Conservation (phyloP, 2,888 invertebrate species). For the Branchipolynoe longqiensis region DNA sequence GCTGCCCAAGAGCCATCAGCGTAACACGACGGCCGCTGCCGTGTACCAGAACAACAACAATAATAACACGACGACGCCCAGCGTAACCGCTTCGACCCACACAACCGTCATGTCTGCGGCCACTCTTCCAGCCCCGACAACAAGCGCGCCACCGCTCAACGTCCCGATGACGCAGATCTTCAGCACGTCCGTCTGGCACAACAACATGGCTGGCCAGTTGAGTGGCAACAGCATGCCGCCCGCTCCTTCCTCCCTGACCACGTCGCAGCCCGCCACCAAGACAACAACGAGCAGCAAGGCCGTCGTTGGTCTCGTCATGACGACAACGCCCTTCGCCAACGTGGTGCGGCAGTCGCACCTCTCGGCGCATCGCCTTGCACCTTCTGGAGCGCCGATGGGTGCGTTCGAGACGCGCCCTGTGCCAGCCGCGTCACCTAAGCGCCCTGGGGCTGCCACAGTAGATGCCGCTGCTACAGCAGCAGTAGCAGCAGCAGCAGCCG, state of each 20-base stretch:
- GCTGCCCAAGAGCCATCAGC: constrained; percentile 61
- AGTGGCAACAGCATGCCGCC: constrained; percentile 27
- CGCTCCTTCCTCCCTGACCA: constrained; percentile 15
- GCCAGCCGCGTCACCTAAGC: constrained; percentile 45
- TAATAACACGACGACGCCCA: constrained; percentile 56
- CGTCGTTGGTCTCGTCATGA: neutral
- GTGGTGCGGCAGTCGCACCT: constrained; percentile 46
- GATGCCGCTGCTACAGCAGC: too few relatives aligned
- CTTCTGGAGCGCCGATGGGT: constrained; percentile 6
- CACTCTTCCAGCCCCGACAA: neutral
- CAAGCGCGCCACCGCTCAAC: neutral
- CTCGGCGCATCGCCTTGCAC: constrained; percentile 15
- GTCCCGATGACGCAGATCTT: constrained; percentile 56
- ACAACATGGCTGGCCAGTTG: constrained; percentile 66
- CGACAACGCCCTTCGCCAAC: constrained; percentile 46
- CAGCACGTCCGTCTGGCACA: constrained; percentile 65
- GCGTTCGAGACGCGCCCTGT: constrained; percentile 20
- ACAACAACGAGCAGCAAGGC: neutral
- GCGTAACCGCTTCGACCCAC: constrained; percentile 14
- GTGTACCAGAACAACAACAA: constrained; percentile 51
- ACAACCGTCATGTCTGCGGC: constrained; percentile 11
- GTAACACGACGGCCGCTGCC: neutral
- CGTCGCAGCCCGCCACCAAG: constrained; percentile 44
- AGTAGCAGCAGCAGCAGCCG: too few relatives aligned
- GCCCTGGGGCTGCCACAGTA: neutral